phyloP scores from a whole-genome alignment of 1,140 invertebrate species.

The Schlechtendalia chinensis region DNA sequence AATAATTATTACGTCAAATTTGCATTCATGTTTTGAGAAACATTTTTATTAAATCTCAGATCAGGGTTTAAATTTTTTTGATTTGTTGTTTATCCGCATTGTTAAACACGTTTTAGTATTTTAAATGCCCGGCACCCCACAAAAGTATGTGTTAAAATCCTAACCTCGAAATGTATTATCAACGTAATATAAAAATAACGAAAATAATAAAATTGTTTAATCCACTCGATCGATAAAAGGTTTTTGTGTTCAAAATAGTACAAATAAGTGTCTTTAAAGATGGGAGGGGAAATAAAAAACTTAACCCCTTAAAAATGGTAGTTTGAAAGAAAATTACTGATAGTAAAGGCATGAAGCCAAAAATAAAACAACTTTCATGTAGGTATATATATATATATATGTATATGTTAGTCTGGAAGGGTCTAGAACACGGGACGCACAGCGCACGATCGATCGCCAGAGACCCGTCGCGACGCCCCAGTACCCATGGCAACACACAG shows the following conservation, averaged over 20 bases:
- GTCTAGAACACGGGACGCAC: conserved; percentile 13
- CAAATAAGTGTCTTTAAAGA: no score
- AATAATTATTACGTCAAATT: no score
- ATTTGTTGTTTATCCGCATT: no score
- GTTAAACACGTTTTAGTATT: no score
- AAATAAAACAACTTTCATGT: conserved; percentile 3
- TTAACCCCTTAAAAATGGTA: neutral
- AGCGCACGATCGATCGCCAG: conserved; percentile 31
- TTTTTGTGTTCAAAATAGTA: neutral
- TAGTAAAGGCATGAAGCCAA: conserved; percentile 9
- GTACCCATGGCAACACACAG: conserved; percentile 46
- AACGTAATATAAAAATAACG: neutral
- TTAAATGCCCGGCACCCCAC: neutral
- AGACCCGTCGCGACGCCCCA: conserved; percentile 41
- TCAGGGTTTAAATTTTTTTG: no score
- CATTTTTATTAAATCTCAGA: no score
- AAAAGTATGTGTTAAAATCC: neutral
- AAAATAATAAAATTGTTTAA: neutral
- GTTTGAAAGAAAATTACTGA: neutral
- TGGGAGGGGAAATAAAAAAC: neutral
- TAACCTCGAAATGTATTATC: neutral
- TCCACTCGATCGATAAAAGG: neutral
- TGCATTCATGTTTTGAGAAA: no score
- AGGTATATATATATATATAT: neutral
- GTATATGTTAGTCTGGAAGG: neutral